Evolutionary conservation across 2,113 vertebrate genomes (phyloP).

Genomic region (Perca flavescens): DNA sequence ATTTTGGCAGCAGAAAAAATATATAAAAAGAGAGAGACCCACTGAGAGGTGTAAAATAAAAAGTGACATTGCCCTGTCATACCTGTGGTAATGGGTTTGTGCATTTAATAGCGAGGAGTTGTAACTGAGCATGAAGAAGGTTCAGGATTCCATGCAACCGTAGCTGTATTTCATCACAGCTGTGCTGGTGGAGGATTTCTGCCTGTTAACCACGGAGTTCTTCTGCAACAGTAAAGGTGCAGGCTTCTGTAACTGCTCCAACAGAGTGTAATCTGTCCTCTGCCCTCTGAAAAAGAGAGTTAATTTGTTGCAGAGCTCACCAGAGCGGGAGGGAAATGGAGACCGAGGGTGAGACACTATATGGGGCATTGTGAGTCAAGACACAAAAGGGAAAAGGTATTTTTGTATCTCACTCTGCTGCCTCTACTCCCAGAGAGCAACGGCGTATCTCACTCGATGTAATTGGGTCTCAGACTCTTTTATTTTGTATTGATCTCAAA

Average conservation of each 20-base stretch:
- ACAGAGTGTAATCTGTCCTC: slow-evolving; percentile 9
- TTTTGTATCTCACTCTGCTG: slow-evolving; percentile 18
- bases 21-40: not conserved
- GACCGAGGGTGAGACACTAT: slow-evolving; percentile 12
- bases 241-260: slow-evolving; percentile 1
- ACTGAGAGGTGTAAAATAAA: slow-evolving; percentile 5
- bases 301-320: slow-evolving; percentile 44
- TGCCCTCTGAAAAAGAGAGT: slow-evolving; percentile 40
- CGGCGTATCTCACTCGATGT: slow-evolving; percentile 37
- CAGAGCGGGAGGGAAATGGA: slow-evolving; percentile 34
- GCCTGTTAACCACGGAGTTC: slow-evolving; percentile 12
- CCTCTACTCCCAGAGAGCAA: slow-evolving; percentile 30
- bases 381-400: slow-evolving; percentile 48
- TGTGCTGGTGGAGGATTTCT: not conserved
- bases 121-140: not conserved
- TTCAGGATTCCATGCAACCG: not conserved
- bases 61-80: not conserved
- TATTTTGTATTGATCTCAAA: slow-evolving; percentile 63
- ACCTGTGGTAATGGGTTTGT: not conserved
- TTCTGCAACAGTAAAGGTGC: not conserved
- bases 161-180: not conserved
- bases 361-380: slow-evolving; percentile 14
- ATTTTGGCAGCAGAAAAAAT: not conserved
- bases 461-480: slow-evolving; percentile 52
- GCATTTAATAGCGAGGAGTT: not conserved